These are phyloP conservation scores for Perca schrenkii DNA, from an alignment of 2,113 vertebrate species.

Conservation along the genomic window DNA sequence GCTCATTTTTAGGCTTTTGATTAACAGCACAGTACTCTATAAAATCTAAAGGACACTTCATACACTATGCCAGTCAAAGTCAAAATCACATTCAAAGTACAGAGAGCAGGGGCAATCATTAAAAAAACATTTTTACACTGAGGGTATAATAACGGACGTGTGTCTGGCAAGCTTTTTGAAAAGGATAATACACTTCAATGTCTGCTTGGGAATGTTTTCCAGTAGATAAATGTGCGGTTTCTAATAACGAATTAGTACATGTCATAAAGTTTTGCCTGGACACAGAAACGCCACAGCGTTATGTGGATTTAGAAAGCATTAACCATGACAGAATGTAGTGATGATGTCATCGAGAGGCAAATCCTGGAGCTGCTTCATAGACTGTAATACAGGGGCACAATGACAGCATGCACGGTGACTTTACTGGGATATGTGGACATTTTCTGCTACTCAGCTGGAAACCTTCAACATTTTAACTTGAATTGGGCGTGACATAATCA, in stretches of 20 bases:
- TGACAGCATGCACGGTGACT: conserved; percentile 25
- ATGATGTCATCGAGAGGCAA: conserved; percentile 1
- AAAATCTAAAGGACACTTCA: conserved; percentile 58
- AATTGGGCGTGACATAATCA: neutral
- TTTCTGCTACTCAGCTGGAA: conserved; percentile 37
- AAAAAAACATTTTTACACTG: conserved; percentile 34
- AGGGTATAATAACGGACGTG: conserved; percentile 7
- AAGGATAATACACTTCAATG: conserved; percentile 12
- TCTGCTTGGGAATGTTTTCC: conserved; percentile 9
- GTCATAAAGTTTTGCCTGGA: conserved; percentile 9
- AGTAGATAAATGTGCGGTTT: conserved; percentile 37
- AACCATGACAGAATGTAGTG: neutral
- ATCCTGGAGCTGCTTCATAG: conserved; percentile 10
- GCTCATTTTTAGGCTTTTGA: conserved; percentile 45
- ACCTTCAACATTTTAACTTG: conserved; percentile 24
- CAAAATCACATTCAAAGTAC: conserved; percentile 40
- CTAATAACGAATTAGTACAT: conserved; percentile 16
- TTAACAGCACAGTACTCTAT: conserved; percentile 26
- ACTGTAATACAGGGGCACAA: conserved; percentile 11
- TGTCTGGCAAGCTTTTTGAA: conserved; percentile 32
- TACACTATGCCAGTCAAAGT: conserved; percentile 42
- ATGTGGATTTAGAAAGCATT: conserved; percentile 14
- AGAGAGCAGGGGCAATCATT: conserved; percentile 25
- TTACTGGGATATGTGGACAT: conserved; percentile 13
- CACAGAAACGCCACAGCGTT: neutral